A percentile compares a stretch with the other conserved stretches of the same genome.
These are phyloP conservation scores for Drepana arcuata DNA, from an alignment of 1,140 invertebrate genomes.

Conservation along the genomic window DNA sequence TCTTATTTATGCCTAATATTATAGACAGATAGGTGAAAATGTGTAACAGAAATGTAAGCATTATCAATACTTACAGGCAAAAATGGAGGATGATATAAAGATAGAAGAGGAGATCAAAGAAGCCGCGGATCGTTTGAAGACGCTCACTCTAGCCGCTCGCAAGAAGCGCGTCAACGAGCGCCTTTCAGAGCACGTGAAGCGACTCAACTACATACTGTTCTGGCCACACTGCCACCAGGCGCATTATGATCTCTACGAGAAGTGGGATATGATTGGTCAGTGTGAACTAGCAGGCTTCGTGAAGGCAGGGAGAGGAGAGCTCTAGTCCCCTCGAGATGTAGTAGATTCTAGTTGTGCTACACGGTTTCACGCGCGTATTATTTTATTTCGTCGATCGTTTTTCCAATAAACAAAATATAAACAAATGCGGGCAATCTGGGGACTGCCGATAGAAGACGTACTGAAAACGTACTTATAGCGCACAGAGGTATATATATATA, in stretches of 20 bases:
- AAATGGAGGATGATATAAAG: conserved; percentile 32
- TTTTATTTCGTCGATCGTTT: too few species aligned
- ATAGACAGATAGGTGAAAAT: too few species aligned
- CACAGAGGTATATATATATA: too few species aligned
- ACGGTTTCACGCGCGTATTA: too few species aligned
- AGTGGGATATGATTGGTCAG: conserved; percentile 56
- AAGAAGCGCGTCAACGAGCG: conserved; percentile 46
- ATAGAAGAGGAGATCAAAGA: conserved; percentile 33
- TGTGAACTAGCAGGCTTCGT: not conserved
- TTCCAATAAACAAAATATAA: too few species aligned
- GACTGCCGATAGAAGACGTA: too few species aligned
- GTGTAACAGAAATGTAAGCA: too few species aligned
- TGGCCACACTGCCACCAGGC: conserved; percentile 62
- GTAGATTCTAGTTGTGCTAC: not conserved
- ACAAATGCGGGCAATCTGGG: too few species aligned
- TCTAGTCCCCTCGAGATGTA: not conserved
- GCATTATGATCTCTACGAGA: conserved; percentile 57
- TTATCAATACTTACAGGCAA: conserved; percentile 19
- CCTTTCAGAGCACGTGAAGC: conserved; percentile 17
- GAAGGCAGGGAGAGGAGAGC: not conserved
- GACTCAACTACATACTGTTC: conserved; percentile 52
- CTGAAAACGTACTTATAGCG: too few species aligned
- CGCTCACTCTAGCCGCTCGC: conserved; percentile 39
- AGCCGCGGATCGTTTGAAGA: conserved; percentile 25
- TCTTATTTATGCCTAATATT: too few species aligned